phyloP scores from a whole-genome alignment of 1,140 invertebrate species.

The Formica exsecta region DNA sequence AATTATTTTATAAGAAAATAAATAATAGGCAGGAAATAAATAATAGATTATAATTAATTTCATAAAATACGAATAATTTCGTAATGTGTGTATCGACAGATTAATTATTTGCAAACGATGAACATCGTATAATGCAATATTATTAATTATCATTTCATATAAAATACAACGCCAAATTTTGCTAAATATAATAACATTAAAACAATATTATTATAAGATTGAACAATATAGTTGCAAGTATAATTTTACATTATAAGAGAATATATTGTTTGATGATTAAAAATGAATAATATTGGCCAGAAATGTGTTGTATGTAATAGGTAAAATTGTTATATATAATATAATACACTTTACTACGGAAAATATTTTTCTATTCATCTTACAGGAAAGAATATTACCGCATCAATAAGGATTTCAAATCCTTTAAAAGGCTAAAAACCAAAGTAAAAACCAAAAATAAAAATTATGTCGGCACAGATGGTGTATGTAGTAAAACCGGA shows the following conservation, averaged over 20 bases:
- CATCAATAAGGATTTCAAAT: neutral
- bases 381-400: neutral
- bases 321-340: neutral
- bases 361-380: neutral
- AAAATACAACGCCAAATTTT: neutral
- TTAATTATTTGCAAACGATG: slow-evolving; percentile 9
- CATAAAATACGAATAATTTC: slow-evolving; percentile 1
- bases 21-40: slow-evolving; percentile 1
- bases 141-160: neutral
- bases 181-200: slow-evolving; percentile 8
- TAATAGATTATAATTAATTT: slow-evolving; percentile 1
- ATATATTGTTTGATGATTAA: neutral
- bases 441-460: neutral
- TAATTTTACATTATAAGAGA: neutral
- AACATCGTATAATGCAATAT: slow-evolving; percentile 6
- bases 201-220: neutral
- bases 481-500: slow-evolving; percentile 21
- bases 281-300: neutral
- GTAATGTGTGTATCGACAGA: neutral
- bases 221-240: neutral
- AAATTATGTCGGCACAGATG: slow-evolving; percentile 9
- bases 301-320: neutral
- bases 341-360: neutral
- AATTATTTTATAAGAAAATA: neutral
- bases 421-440: neutral